Conservation (phyloP, 2,113 vertebrate genomes). For the Dolichotis patagonum region DNA sequence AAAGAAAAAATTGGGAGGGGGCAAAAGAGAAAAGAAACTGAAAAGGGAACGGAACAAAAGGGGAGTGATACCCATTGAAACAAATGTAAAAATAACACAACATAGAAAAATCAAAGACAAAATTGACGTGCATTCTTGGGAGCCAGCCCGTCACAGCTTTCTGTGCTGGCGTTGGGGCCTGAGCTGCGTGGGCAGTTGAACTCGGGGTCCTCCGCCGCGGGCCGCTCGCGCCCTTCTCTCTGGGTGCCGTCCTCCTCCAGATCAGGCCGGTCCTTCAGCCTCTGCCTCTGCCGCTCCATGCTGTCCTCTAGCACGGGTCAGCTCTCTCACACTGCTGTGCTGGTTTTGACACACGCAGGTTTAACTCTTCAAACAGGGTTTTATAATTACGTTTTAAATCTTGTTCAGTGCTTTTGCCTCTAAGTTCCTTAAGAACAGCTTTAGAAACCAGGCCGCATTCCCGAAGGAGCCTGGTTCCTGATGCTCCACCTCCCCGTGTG, state of each 20-base stretch:
- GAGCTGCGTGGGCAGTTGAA: not conserved
- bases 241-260: not conserved
- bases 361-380: not conserved
- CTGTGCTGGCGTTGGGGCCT: not conserved
- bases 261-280: no score
- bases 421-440: not conserved
- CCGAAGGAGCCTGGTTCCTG: not conserved
- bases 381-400: not conserved
- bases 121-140: no score
- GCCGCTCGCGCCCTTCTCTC: not conserved
- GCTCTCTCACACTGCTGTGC: not conserved
- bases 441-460: not conserved
- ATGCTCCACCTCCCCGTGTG: not conserved
- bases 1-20: not conserved
- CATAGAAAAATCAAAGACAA: not conserved
- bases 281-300: not conserved
- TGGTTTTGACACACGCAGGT: not conserved
- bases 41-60: not conserved
- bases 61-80: not conserved
- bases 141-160: not conserved
- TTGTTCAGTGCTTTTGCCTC: not conserved
- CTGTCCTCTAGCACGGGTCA: not conserved
- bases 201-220: not conserved
- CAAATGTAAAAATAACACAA: not conserved
- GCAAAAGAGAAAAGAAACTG: not conserved